Base-by-base conservation (phyloP, 2,888 invertebrate species). In the Chrysotoxum bicinctum region DNA sequence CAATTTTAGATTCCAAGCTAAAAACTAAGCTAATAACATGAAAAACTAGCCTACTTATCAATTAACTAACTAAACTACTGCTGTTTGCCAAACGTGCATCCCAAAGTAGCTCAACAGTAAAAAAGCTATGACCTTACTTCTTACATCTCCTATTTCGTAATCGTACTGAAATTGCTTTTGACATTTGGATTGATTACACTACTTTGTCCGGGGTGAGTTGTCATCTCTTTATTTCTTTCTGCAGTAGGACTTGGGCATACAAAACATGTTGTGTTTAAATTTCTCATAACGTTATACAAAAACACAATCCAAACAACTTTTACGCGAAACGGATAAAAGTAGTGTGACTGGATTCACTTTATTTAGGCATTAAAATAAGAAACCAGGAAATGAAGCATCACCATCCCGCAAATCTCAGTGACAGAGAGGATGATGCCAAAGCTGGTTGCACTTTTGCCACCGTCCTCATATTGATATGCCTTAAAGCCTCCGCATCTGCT, bases 331-430 rank as follows among this genome's bases (percentile, higher is more conserved):
- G 62, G 26, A 69, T 69, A 66, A 40, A 78, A 73, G 64, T 50
- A 48, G 79, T 74, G 56, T 74, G 64, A 73, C 78, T 78, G 73
- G 68, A 62, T 83, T 73, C 40, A 73, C 62, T 62, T 54, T 35
- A 45, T n/a, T 54, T 78, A 26, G 26, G 26, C 7, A 68, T 54
- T 69, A 66, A 78, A 83, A 52, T 58, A 83, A 78, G 68, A 19
- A 74, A 78, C 78, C 78, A 83, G 83, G 78, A 83, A 83, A 78
- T 74, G 74, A 78, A 74, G 74, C 73, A 30, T 83, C 73, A 78
- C 56, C 78, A 78, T 83, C 48, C 64, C 64, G 58, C 35, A 58
- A 58, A 35, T 21, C 68, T n/a, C 48, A 50, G n/a, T 50, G 66
- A 35, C 23, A 30, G 32, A 62, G 19, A 62, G n/a, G 52, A 52